phyloP scores from a whole-genome alignment of 2,113 vertebrate species.

The Chloropsis hardwickii region DNA sequence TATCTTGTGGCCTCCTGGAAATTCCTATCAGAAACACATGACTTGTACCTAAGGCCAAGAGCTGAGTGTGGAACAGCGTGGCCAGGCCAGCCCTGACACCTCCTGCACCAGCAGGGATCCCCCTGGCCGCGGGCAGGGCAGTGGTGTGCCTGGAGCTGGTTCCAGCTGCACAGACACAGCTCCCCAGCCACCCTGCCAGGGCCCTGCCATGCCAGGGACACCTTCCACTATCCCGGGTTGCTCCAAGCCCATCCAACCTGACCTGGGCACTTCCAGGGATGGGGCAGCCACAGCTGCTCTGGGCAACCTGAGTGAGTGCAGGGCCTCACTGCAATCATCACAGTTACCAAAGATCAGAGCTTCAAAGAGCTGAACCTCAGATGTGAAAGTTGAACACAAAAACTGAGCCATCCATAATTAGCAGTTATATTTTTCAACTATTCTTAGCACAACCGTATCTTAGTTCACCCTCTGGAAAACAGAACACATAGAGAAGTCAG shows the following conservation, averaged over 20 bases:
- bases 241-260: neutral
- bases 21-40: rapidly evolving
- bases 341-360: neutral
- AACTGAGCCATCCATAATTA: neutral
- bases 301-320: neutral
- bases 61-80: rapidly evolving
- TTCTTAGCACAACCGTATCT: neutral
- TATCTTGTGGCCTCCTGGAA: neutral
- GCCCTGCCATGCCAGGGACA: neutral
- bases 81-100: neutral
- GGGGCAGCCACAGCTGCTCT: neutral
- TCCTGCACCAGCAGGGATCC: neutral
- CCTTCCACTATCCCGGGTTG: rapidly evolving
- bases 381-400: neutral
- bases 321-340: neutral
- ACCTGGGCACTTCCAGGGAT: neutral
- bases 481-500: neutral
- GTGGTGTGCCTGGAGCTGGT: neutral
- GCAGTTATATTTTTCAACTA: neutral
- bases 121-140: neutral
- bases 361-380: neutral
- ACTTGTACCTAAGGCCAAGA: rapidly evolving
- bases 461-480: neutral
- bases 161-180: neutral
- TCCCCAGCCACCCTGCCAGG: rapidly evolving